phyloP scores from a whole-genome alignment of 2,888 invertebrate species.

The Brassicogethes aeneus region DNA sequence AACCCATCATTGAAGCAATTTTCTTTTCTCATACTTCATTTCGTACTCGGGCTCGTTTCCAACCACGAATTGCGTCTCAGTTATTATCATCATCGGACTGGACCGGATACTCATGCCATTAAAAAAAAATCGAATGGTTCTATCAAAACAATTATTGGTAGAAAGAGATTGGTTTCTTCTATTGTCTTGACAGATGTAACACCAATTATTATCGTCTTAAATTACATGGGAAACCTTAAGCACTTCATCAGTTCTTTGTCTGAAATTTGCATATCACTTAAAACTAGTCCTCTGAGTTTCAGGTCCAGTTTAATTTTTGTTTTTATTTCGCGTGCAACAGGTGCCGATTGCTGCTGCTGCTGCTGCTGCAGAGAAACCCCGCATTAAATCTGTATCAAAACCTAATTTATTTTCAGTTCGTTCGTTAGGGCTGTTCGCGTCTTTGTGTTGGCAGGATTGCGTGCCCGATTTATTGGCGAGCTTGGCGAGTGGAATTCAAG shows the following conservation, averaged over 20 bases:
- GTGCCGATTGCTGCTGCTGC: conserved; percentile 31
- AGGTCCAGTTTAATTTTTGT: conserved; percentile 7
- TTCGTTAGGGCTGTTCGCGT: conserved; percentile 1
- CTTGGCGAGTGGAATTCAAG: not conserved
- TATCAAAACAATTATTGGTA: too few relatives aligned
- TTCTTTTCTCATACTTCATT: conserved; percentile 38
- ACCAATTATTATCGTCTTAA: too few relatives aligned
- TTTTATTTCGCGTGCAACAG: conserved; percentile 23
- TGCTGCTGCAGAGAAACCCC: conserved; percentile 32
- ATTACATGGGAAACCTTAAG: conserved; percentile 1
- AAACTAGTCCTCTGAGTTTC: conserved; percentile 5
- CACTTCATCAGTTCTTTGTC: conserved; percentile 11
- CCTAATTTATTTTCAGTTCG: conserved; percentile 27
- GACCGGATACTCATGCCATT: too few relatives aligned
- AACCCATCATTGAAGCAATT: conserved; percentile 40
- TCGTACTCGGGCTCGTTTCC: conserved; percentile 32
- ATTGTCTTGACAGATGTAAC: too few relatives aligned
- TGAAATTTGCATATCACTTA: conserved; percentile 9
- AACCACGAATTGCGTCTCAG: not conserved
- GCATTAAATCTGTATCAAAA: conserved; percentile 37
- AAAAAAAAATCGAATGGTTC: too few relatives aligned
- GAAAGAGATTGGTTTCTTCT: too few relatives aligned
- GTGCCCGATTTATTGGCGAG: not conserved
- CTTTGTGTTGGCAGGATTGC: not conserved
- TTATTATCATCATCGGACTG: too few relatives aligned